Conservation (phyloP, 1,140 invertebrate species). For the Zaprionus taronus region DNA sequence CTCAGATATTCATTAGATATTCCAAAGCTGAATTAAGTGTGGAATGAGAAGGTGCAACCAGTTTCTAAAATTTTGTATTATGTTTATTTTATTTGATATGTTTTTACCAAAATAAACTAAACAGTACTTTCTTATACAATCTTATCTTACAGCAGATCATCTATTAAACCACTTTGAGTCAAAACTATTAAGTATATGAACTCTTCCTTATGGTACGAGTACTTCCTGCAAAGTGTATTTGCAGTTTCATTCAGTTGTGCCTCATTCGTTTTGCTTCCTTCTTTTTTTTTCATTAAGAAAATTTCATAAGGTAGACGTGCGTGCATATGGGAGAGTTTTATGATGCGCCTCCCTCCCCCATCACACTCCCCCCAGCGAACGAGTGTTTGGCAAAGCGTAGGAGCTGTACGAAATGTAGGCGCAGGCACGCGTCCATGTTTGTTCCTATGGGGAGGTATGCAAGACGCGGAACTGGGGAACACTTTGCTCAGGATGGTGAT, state of each 20-base stretch:
- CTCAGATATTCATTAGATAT: too few relatives aligned
- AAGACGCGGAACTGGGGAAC: not conserved
- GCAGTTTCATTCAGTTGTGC: not conserved
- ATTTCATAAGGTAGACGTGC: constrained; percentile 62
- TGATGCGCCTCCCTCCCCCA: constrained; percentile 33
- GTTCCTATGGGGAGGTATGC: not conserved
- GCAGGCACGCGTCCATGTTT: constrained; percentile 34
- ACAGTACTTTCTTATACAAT: too few relatives aligned
- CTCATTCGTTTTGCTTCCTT: not conserved
- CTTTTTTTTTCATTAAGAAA: constrained; percentile 66
- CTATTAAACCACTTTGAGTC: too few relatives aligned
- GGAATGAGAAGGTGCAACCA: too few relatives aligned
- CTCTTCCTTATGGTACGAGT: too few relatives aligned
- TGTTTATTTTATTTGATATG: too few relatives aligned
- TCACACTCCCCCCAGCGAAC: not conserved
- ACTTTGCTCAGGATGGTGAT: not conserved
- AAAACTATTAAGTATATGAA: too few relatives aligned
- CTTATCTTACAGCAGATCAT: too few relatives aligned
- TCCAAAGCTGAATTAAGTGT: too few relatives aligned
- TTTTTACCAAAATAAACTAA: too few relatives aligned
- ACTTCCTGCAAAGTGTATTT: constrained; percentile 15
- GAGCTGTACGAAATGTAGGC: constrained; percentile 7
- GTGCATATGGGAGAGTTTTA: constrained; percentile 49
- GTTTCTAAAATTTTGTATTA: too few relatives aligned
- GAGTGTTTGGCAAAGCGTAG: not conserved